phyloP scores from a whole-genome alignment of 2,113 vertebrate species.

The Xerus inauris region DNA sequence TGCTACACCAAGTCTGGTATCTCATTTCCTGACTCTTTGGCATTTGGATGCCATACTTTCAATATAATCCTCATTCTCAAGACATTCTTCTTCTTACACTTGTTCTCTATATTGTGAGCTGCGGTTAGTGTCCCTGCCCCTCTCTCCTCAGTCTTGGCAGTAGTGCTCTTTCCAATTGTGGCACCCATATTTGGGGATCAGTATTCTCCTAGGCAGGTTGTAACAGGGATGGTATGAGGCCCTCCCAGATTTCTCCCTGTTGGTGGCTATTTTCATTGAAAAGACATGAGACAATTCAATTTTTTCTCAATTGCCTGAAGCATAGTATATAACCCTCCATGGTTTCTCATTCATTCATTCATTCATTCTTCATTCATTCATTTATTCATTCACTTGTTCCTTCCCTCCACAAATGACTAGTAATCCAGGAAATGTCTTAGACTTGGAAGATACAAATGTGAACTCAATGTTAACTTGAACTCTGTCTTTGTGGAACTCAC shows the following conservation, averaged over 20 bases:
- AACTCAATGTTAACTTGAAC: conserved; percentile 1
- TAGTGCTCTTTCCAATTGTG: background rate
- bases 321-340: background rate
- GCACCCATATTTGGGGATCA: background rate
- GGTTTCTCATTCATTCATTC: background rate
- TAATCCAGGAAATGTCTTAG: background rate
- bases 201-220: background rate
- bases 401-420: background rate
- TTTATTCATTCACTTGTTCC: background rate
- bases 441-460: background rate
- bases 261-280: background rate
- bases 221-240: background rate
- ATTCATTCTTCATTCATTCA: background rate
- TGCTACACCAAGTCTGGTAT: background rate
- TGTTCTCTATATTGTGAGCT: background rate
- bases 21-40: background rate
- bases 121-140: accelerated
- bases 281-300: background rate
- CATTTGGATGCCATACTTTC: background rate
- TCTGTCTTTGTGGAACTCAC: background rate
- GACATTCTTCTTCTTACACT: background rate
- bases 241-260: background rate
- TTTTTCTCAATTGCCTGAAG: background rate
- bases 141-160: background rate
- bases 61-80: background rate